phyloP scores from a whole-genome alignment of 2,888 invertebrate genomes.

The Drosophila rellima region DNA sequence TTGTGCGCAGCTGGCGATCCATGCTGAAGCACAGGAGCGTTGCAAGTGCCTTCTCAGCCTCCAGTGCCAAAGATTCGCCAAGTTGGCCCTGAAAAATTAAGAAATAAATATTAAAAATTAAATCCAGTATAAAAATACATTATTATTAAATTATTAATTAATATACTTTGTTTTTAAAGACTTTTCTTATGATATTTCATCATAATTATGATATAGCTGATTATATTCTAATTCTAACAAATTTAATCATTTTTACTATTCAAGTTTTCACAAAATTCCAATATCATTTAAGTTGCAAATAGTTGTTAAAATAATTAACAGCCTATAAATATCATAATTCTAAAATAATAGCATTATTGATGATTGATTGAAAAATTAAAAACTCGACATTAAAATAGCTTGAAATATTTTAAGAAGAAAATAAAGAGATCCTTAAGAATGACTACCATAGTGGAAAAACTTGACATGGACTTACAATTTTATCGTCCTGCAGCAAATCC shows the following conservation, averaged over 20 bases:
- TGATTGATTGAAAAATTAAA: too few relatives aligned
- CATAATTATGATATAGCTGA: too few relatives aligned
- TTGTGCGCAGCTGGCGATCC: conserved; percentile 95
- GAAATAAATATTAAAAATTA: not conserved
- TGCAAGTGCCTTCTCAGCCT: conserved; percentile 96
- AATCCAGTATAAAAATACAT: too few relatives aligned
- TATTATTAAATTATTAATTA: too few relatives aligned
- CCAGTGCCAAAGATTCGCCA: conserved; percentile 95
- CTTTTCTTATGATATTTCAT: too few relatives aligned
- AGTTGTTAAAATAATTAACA: not conserved
- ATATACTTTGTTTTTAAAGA: too few relatives aligned
- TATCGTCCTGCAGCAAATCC: conserved; percentile 97
- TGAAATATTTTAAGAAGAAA: not conserved
- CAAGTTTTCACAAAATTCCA: not conserved
- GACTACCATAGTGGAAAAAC: not conserved
- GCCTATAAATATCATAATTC: not conserved
- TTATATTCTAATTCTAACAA: not conserved
- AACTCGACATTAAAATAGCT: too few relatives aligned
- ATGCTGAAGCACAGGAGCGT: conserved; percentile 95
- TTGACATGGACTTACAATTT: conserved; percentile 88
- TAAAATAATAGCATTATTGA: too few relatives aligned
- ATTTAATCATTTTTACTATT: not conserved
- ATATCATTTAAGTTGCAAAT: not conserved
- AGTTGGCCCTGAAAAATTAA: conserved; percentile 88
- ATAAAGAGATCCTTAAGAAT: not conserved